Percentiles rank a stretch among this genome's conserved stretches.
phyloP scores from a whole-genome alignment of 1,140 invertebrate species.

The Hermetia illucens region DNA sequence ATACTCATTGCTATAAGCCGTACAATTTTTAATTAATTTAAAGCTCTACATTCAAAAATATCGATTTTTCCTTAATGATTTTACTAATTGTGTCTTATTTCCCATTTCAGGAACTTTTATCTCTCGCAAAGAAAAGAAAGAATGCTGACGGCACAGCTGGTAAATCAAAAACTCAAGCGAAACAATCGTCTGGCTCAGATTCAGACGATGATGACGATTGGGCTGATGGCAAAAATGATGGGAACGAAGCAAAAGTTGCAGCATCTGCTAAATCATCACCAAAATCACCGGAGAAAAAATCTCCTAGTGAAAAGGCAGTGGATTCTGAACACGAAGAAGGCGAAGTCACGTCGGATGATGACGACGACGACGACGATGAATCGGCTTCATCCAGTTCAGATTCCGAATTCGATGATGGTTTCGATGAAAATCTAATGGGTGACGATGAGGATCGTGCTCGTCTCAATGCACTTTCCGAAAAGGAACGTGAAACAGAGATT shows the following conservation, averaged over 20 bases:
- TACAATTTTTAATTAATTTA: too few relatives aligned
- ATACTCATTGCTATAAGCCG: too few relatives aligned
- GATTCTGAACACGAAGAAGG: slow-evolving; percentile 16
- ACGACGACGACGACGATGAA: slow-evolving; percentile 4
- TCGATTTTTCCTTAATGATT: too few relatives aligned
- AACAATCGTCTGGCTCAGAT: slow-evolving; percentile 36
- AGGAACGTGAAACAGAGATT: slow-evolving; percentile 92
- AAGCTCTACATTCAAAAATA: too few relatives aligned
- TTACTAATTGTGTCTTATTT: too few relatives aligned
- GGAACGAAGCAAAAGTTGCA: slow-evolving; percentile 9
- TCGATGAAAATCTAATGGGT: slow-evolving; percentile 93
- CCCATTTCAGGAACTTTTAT: slow-evolving; percentile 74
- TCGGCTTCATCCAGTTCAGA: slow-evolving; percentile 25
- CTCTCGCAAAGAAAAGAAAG: slow-evolving; percentile 76
- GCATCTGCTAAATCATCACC: background rate
- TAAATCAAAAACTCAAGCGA: slow-evolving; percentile 24
- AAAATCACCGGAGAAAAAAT: slow-evolving; percentile 7
- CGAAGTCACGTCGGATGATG: slow-evolving; percentile 8
- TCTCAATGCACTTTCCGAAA: slow-evolving; percentile 87
- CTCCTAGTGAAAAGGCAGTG: slow-evolving; percentile 16
- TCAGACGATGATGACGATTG: slow-evolving; percentile 39
- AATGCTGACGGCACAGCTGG: slow-evolving; percentile 31
- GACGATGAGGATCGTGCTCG: slow-evolving; percentile 87
- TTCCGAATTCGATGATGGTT: slow-evolving; percentile 47
- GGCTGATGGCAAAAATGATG: slow-evolving; percentile 32